Evolutionary conservation across 2,888 invertebrate species (phyloP).

Genomic region (Dryobota labecula): DNA sequence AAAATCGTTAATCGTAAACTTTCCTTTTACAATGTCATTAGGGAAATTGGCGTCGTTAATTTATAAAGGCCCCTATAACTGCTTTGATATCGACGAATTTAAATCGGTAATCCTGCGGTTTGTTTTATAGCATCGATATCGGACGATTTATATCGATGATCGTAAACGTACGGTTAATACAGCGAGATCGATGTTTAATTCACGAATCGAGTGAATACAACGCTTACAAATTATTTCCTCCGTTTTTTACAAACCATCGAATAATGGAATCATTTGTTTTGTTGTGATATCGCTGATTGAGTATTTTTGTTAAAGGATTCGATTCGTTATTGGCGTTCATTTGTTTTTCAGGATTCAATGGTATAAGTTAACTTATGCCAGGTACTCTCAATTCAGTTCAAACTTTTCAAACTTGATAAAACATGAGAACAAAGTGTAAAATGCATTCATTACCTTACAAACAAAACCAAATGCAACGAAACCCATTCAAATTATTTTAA

Average conservation of each 20-base stretch:
- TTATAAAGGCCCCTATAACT: conserved; percentile 86
- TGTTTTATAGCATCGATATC: conserved; percentile 87
- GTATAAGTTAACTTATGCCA: neutral
- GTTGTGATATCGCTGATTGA: conserved; percentile 10
- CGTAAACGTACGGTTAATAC: conserved; percentile 76
- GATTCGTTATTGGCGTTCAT: neutral
- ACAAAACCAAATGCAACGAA: conserved; percentile 1
- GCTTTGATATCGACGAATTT: conserved; percentile 87
- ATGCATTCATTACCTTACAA: neutral
- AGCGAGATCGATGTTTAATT: conserved; percentile 76
- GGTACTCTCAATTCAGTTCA: neutral
- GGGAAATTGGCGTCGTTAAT: conserved; percentile 89
- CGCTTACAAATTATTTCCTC: conserved; percentile 24
- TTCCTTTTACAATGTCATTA: conserved; percentile 90
- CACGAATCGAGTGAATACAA: conserved; percentile 68
- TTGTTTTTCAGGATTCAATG: neutral
- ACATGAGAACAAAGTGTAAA: neutral
- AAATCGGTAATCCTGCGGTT: conserved; percentile 88
- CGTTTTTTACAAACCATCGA: conserved; percentile 13
- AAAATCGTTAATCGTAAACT: conserved; percentile 85
- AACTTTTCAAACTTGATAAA: neutral
- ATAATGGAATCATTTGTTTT: conserved; percentile 10
- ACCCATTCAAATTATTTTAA: conserved; percentile 19
- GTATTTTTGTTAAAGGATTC: conserved; percentile 6
- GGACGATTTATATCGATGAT: conserved; percentile 81